Percentiles rank a stretch among this genome's conserved stretches.
phyloP scores from a whole-genome alignment of 2,113 vertebrate genomes.

The Psophia crepitans region DNA sequence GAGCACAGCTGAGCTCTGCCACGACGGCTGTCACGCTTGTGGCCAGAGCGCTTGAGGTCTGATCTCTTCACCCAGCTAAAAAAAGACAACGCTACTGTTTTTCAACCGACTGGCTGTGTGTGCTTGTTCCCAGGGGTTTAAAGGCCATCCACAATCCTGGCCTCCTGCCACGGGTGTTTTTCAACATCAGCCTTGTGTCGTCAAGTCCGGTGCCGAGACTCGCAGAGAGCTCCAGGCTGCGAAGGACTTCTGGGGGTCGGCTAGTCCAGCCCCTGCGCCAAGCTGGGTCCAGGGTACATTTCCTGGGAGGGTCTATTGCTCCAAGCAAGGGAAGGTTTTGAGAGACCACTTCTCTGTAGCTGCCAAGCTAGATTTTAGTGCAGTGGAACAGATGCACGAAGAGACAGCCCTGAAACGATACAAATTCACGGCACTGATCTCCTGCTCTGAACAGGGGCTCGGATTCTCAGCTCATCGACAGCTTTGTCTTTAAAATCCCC shows the following conservation, averaged over 20 bases:
- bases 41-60: not conserved
- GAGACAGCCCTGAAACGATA: not conserved
- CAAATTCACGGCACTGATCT: not conserved
- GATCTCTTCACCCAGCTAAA: not conserved
- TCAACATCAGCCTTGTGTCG: not conserved
- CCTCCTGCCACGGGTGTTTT: not conserved
- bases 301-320: not conserved
- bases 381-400: rapidly evolving
- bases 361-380: not conserved
- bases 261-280: not conserved
- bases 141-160: not conserved
- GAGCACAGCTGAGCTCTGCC: not conserved
- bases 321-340: not conserved
- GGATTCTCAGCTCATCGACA: not conserved
- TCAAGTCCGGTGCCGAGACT: not conserved
- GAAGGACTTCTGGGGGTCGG: not conserved
- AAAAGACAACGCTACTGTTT: not conserved
- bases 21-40: not conserved
- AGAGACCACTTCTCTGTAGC: not conserved
- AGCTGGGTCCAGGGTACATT: not conserved
- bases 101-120: not conserved
- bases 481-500: not conserved
- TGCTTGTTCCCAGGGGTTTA: not conserved
- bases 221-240: not conserved
- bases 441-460: not conserved